Base-by-base conservation (phyloP, 2,888 invertebrate genomes). In the Andrena praecox region DNA sequence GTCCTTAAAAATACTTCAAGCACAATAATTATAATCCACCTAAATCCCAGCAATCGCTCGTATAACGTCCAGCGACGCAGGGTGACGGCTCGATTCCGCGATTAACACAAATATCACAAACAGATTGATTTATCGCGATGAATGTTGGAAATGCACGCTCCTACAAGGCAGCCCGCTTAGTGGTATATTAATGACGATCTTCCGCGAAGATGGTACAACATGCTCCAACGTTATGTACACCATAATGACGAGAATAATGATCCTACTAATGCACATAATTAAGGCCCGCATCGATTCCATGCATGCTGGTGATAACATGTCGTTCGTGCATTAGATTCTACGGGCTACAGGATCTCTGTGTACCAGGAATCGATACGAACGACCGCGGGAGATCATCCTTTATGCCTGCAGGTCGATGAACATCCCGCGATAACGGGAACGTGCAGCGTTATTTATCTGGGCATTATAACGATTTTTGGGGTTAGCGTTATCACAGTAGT, bases 241-340 rank as follows among this genome's bases (percentile, higher is more conserved):
- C 78, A 73, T 76, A 87, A 89, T 79, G 80, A 88, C 69, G 76
- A 75, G 86, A 85, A 75, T 83, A 84, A 89, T 79, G 87, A 84
- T 85, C 84, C 64, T 72, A 56, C 79, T 84, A 84, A 87, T 85
- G 78, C 84, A 77, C 81, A 88, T 88, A 89, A 89, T 88, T 88
- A 89, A 89, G 67, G 35, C 56, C 16, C 67, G 76, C 76, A 71
- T 82, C 78, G 87, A 86, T 84, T 76, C 80, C 77, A 50, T 71
- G 82, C 76, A 79, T 64, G 80, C 64, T 56, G 60, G 77, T 77
- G 84, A 87, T 85, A 85, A 80, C 81, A 78, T 68, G 72, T 83
- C 77, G 77, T 72, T 78, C 80, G 84, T 80, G 82, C 80, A 85
- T 86, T 88, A 80, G 82, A 82, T 82, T 78, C 69, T 24, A 12